Conservation (phyloP, 2,888 invertebrate genomes). For the Protodeltote pygarga region DNA sequence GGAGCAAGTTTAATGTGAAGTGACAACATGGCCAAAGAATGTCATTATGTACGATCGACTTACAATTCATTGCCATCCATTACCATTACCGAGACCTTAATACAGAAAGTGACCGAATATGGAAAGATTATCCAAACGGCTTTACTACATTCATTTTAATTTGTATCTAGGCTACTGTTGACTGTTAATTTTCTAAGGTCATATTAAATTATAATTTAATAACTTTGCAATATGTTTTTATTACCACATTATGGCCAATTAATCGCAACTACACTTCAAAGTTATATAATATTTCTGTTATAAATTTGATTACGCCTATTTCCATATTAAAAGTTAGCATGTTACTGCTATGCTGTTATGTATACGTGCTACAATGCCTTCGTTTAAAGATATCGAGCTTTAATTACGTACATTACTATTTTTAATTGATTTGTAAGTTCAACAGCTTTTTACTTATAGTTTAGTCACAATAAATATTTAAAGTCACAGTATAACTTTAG, state of each 20-base stretch:
- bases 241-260: constrained; percentile 14
- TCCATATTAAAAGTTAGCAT: too few relatives aligned
- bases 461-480: constrained; percentile 20
- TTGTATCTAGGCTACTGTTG: not conserved
- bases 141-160: not conserved
- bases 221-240: constrained; percentile 3
- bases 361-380: too few relatives aligned
- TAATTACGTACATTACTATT: too few relatives aligned
- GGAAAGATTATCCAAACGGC: constrained; percentile 4
- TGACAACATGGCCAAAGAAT: constrained; percentile 56
- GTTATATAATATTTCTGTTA: too few relatives aligned
- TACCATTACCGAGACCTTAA: constrained; percentile 40
- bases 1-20: constrained; percentile 50
- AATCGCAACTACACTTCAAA: constrained; percentile 22
- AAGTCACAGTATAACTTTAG: constrained; percentile 20
- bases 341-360: too few relatives aligned
- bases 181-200: constrained; percentile 1
- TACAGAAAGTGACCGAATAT: constrained; percentile 27
- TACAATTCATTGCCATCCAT: constrained; percentile 49
- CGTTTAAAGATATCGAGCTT: too few relatives aligned
- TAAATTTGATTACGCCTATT: too few relatives aligned
- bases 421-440: constrained; percentile 10
- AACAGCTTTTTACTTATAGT: constrained; percentile 13
- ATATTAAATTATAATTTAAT: not conserved
- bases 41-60: constrained; percentile 42